These are phyloP conservation scores for Percopsis omiscomaycus DNA, from an alignment of 2,797 vertebrate genomes.

Conservation along the genomic window DNA sequence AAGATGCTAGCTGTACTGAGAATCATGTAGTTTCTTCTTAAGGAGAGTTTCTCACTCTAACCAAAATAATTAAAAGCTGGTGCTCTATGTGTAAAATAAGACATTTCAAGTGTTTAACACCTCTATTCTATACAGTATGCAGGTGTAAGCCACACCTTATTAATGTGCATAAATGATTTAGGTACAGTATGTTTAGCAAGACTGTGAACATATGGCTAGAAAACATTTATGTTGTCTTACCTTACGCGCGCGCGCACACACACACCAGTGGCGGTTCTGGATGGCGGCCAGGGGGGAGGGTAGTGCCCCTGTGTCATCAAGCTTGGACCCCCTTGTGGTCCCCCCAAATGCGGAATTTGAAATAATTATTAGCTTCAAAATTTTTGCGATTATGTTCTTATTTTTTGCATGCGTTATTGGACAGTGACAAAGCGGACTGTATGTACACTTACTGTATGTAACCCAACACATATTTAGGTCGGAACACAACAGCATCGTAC, in stretches of 20 bases:
- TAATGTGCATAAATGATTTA: slow-evolving; percentile 49
- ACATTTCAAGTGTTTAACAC: slow-evolving; percentile 25
- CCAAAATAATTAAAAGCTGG: slow-evolving; percentile 2
- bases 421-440: no score
- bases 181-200: slow-evolving; percentile 46
- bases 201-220: slow-evolving; percentile 55
- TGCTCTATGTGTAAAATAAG: slow-evolving; percentile 42
- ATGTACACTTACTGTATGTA: no score
- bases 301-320: no score
- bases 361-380: no score
- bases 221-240: slow-evolving; percentile 27
- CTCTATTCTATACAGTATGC: slow-evolving; percentile 21
- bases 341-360: no score
- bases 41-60: slow-evolving; percentile 3
- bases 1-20: slow-evolving; percentile 57
- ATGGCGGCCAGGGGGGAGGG: no score
- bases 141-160: slow-evolving; percentile 35
- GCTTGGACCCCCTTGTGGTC: no score
- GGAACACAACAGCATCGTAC: no score
- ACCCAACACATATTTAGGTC: no score
- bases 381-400: no score
- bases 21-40: slow-evolving; percentile 34
- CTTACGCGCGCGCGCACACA: slow-evolving; percentile 21
- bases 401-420: no score
- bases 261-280: slow-evolving; percentile 8